Percentiles rank a stretch among this genome's conserved stretches.
These are phyloP conservation scores for Drosophila parabipectinata DNA, from an alignment of 1,140 invertebrate genomes.

Conservation along the genomic window DNA sequence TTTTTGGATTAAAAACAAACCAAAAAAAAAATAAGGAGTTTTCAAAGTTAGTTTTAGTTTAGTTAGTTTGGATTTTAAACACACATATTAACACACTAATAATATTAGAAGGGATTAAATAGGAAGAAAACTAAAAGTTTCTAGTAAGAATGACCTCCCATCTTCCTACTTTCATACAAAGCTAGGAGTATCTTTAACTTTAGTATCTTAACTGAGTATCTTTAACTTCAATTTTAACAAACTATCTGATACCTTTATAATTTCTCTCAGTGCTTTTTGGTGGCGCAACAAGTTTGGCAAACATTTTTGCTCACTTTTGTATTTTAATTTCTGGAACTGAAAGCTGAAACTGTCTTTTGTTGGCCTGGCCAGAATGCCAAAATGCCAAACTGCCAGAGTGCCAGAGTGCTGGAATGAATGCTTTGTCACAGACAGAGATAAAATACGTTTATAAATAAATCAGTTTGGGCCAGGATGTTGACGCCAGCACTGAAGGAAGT, in stretches of 20 bases:
- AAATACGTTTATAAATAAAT: constrained; percentile 80
- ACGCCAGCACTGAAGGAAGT: constrained; percentile 44
- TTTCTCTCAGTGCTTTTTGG: constrained; percentile 10
- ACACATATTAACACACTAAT: too few species aligned
- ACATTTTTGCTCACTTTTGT: constrained; percentile 67
- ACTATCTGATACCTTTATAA: too few species aligned
- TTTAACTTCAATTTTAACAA: too few species aligned
- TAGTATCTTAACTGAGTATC: too few species aligned
- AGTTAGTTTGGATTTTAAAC: too few species aligned
- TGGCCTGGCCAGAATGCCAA: constrained; percentile 46
- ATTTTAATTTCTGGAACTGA: constrained; percentile 49
- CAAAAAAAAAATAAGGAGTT: not conserved
- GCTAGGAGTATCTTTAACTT: too few species aligned
- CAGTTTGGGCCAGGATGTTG: constrained; percentile 67
- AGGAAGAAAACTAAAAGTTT: too few species aligned
- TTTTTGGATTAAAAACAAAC: not conserved
- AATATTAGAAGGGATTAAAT: too few species aligned
- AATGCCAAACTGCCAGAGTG: too few species aligned
- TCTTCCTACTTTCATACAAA: too few species aligned
- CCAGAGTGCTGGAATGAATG: constrained; percentile 39
- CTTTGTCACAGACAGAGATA: constrained; percentile 67
- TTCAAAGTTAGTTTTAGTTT: too few species aligned
- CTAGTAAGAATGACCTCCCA: too few species aligned
- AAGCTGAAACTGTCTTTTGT: constrained; percentile 35
- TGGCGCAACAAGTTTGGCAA: constrained; percentile 75